Evolutionary conservation across 2,888 invertebrate species (phyloP).

Genomic region (Agrotis ipsilon): DNA sequence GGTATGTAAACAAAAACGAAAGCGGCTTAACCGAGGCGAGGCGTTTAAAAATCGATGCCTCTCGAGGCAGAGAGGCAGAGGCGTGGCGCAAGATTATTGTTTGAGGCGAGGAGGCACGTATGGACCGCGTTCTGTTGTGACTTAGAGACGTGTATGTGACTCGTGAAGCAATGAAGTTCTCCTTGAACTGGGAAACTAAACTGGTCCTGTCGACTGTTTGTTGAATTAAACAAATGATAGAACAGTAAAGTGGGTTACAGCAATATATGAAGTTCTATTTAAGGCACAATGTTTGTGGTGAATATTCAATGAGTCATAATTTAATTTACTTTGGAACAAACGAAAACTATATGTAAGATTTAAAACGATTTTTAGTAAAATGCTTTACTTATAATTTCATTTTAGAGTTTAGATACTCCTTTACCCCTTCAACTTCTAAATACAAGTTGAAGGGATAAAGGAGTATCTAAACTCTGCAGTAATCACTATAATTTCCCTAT

Average conservation of each 20-base stretch:
- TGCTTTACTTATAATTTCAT: no score
- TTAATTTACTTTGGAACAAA: not conserved
- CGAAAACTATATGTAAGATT: not conserved
- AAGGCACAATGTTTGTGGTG: not conserved
- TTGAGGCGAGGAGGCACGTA: conserved; percentile 54
- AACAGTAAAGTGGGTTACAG: conserved; percentile 33
- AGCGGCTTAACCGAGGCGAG: conserved; percentile 48
- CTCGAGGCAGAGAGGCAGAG: conserved; percentile 35
- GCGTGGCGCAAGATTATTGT: conserved; percentile 57
- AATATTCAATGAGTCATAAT: not conserved
- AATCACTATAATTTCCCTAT: not conserved
- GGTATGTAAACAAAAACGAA: conserved; percentile 57
- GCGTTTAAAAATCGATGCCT: conserved; percentile 58
- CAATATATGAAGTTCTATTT: conserved; percentile 11
- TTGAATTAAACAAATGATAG: conserved; percentile 31
- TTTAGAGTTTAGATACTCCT: no score
- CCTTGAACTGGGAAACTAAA: conserved; percentile 4
- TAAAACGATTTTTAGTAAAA: not conserved
- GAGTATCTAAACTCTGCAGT: not conserved
- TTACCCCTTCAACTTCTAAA: no score
- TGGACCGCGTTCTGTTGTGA: conserved; percentile 42
- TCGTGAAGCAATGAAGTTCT: conserved; percentile 17
- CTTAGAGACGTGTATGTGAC: conserved; percentile 47
- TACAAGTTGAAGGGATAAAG: not conserved
- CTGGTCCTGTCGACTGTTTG: conserved; percentile 3